Base-by-base conservation (phyloP, 92 coral and sea anemone species). In the Palythoa caribaeorum region DNA sequence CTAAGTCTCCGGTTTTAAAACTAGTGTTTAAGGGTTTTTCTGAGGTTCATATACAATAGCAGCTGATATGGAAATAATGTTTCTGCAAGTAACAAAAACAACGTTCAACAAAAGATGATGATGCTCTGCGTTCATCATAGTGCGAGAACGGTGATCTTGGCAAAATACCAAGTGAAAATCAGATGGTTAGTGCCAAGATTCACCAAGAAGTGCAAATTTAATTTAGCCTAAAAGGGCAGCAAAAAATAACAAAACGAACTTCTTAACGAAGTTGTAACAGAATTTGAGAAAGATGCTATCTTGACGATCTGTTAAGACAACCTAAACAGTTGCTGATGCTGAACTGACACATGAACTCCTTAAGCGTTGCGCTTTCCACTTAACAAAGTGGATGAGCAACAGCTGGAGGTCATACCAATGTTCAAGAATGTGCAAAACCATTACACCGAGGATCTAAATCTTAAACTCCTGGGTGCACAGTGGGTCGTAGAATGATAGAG, bases 151-250 rank as follows among this genome's bases (percentile, higher is more conserved):
- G 66, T 37, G 57, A 88, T 53, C 90, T 88, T 38, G 6, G 6
- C 17, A n/a, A 91, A 73, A 66, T 76, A 76, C 92, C 86, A 44
- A 80, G 72, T 51, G 92, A 90, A 68, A 88, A 87, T 71, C 92
- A 93, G 71, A 87, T 93, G 95, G 84, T 87, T 13, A 87, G 89
- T 70, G 93, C 89, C 66, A 92, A 48, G 91, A 90, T 54, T 92
- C 93, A 35, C 92, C 93, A 35, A 81, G 91, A 48, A 77, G 93
- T 71, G 92, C 93, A 28, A 90, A 72, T 87, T 77, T 83, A 52
- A 87, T 86, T 80, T n/a, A n/a, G n/a, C 89, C 90, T 63, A 90
- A 87, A 88, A 87, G 77, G 88, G 85, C 92, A 20, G 93, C 89
- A 21, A 47, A 92, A 60, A 89, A 92, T 74, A 86, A 90, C 68